Evolutionary conservation across 2,888 invertebrate species (phyloP), one percentile per base, ranked within the genome.

Genomic region (Clistopyga incitator): DNA sequence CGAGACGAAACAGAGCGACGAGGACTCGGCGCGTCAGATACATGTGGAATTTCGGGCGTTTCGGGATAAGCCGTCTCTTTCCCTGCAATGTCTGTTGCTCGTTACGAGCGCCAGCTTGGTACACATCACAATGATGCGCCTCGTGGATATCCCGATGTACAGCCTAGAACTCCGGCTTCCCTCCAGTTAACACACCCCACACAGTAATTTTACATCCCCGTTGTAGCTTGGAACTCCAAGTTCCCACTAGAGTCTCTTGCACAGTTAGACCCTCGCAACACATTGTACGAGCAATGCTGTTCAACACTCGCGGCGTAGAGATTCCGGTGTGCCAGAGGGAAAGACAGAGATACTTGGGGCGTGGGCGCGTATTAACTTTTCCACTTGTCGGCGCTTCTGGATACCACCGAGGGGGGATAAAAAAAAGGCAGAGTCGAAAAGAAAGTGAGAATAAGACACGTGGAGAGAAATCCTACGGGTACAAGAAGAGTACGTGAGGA

Each of bases 391-490:
- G 29, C 42, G 34, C 34, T 54, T 70, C 2, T 72, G 13, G 75
- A 45, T 80, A 34, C 18, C 18, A n/a, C n/a, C n/a, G n/a, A n/a
- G 52, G 6, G 13, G 42, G 29, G 15, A 78, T 59, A 56, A 54
- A 38, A 20, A 78, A 50, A 59, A 47, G 75, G 13, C 54, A 50
- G 38, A n/a, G 29, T 70, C 64, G 56, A 54, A 64, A 54, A 42
- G n/a, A 50, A 74, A 45, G 47, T 8, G 67, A 38, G 64, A 56
- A 71, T 74, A 68, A 70, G 74, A 56, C 74, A 61, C 50, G 67
- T 38, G 15, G 25, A 38, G 77, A 67, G 67, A 74, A 78, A 78
- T 75, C 61, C 74, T 23, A 45, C 8, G 11, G 47, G 38, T 45
- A 11, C 23, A 23, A 59, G 20, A 23, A 59, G 20, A 34, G 42